Evolutionary conservation across 2,888 invertebrate genomes (phyloP), one percentile per base, ranked within the genome.

Genomic region (Latrodectus hesperus): DNA sequence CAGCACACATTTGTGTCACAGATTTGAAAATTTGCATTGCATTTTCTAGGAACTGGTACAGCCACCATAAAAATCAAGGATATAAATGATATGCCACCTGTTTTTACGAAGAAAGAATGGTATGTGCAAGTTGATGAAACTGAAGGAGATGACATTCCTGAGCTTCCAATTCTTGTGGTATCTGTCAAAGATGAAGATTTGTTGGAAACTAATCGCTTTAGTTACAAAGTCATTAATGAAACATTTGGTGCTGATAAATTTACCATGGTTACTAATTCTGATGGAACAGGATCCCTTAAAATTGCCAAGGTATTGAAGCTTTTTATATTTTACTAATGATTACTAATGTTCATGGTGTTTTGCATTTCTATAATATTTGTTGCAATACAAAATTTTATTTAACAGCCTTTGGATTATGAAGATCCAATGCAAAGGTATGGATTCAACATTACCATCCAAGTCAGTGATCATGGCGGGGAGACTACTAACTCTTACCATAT

Each of bases 191-290:
- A 98, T 91, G 97, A 97, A 92, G 98, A 98, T 92, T 87, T 91
- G 73, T 83, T 90, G 49, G 97, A 98, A 93, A 98, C 97, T 0
- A 98, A 98, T 92, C 97, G 97, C 92, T 98, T 98, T 93, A 97
- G 97, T 91, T 98, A 98, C 92, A 97, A 97, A 94, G 94, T 94
- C 90, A 71, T 88, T 81, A 83, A 89, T 93, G 97, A 96, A 92
- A 97, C 97, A 79, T 98, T 97, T 92, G 97, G 97, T 89, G 97
- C 97, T 88, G 97, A 98, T 93, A 98, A 98, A 92, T 98, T 98
- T 92, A 97, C 97, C 53, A 98, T 98, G 97, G 97, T 98, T 84
- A 94, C 97, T 89, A 98, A 98, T 93, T 97, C 97, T 93, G 98
- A 98, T 92, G 97, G 97, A 77, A 98, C 98, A 0, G 97, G 98